Conservation (phyloP, 2,797 vertebrate species). For the Podarcis lilfordi region DNA sequence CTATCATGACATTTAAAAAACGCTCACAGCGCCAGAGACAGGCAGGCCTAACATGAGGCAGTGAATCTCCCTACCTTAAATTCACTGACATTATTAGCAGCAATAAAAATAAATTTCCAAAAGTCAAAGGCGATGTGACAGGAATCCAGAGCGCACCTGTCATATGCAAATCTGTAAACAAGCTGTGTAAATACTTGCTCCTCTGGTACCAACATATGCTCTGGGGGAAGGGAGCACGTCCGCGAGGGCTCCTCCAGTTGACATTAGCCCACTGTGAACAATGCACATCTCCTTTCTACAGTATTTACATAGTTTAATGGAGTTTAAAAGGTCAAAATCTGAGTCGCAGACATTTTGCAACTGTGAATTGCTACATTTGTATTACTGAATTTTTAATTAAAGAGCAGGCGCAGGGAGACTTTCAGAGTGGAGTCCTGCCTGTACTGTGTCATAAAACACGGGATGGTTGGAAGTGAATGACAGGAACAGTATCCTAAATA, state of each 20-base stretch:
- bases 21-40: not conserved
- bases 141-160: constrained; percentile 21
- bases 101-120: constrained; percentile 7
- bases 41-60: not conserved
- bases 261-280: constrained; percentile 59
- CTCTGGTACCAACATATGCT: constrained; percentile 8
- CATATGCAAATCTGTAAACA: constrained; percentile 57
- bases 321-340: constrained; percentile 76
- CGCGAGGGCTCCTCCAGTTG: constrained; percentile 50
- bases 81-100: constrained; percentile 39
- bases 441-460: not conserved
- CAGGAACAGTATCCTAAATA: no score
- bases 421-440: constrained; percentile 19
- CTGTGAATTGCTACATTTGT: constrained; percentile 56
- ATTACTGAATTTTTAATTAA: constrained; percentile 65
- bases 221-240: constrained; percentile 32
- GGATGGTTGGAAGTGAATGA: not conserved
- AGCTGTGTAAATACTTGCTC: constrained; percentile 23
- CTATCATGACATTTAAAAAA: not conserved
- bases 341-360: constrained; percentile 58
- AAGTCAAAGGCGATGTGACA: constrained; percentile 16
- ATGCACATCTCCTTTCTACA: constrained; percentile 63
- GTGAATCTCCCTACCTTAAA: constrained; percentile 11
- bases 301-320: constrained; percentile 79
- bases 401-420: constrained; percentile 21